Base-by-base conservation (phyloP, 2,888 invertebrate genomes). In the Neoitamus cyanurus region DNA sequence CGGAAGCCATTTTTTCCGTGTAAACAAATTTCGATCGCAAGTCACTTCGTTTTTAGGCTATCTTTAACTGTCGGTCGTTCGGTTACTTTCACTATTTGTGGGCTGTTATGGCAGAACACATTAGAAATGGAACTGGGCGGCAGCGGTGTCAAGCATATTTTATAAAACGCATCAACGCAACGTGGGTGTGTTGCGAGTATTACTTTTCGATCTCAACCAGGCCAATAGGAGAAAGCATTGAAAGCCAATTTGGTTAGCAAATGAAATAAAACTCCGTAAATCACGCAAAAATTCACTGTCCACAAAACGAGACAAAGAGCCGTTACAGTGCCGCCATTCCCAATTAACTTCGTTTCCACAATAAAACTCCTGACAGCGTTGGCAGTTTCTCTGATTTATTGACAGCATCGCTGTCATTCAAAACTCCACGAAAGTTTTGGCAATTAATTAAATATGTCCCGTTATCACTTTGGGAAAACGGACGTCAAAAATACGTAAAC, bases 401-500 rank as follows among this genome's bases (percentile, higher is more conserved):
- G 73, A 34, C 73, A 73, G 20, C 20, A n/a, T 36, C 30, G 9
- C 31, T 20, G 42, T 42, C 25, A 58, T 58, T 58, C 58, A 25
- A 58, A 58, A 58, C 7, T 25, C 20, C 58, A 15, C 0, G 20
- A 58, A 58, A 58, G 58, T 36, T 73, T 20, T 73, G 73, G 20
- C 25, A 75, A 75, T 75, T 75, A 75, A 75, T 75, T 75, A 75
- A 37, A 75, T 42, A 25, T 13, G 37, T 75, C n/a, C 75, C 75
- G 75, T 42, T 75, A 37, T 30, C 20, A 58, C 58, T 58, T n/a
- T 25, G 25, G 9, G 25, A 58, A 58, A 58, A 20, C 7, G 20
- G 58, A 58, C 20, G 1, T 15, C 3, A 58, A 58, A 58, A 58
- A 25, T 58, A 58, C 58, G 58, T 15, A 58, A 5, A 15, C 58